Evolutionary conservation across 2,888 invertebrate genomes (phyloP).

Genomic region (Heteropelma amictum): DNA sequence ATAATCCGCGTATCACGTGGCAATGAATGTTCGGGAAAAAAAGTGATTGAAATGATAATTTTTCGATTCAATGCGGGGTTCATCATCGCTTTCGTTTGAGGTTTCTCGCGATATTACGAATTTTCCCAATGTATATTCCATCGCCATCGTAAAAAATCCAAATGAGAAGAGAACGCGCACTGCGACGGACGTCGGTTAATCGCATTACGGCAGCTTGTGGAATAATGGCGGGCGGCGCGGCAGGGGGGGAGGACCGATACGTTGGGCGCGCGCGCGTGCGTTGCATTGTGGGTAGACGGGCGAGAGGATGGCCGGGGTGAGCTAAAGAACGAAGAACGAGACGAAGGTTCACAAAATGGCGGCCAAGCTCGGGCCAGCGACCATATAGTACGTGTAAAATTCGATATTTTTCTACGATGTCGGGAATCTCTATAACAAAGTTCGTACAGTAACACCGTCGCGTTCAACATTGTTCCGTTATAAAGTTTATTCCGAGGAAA

Average conservation of each 20-base stretch:
- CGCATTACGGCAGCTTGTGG: constrained; percentile 33
- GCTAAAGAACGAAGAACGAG: constrained; percentile 64
- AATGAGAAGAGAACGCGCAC: constrained; percentile 20
- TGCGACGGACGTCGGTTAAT: constrained; percentile 43
- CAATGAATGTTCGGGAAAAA: neutral
- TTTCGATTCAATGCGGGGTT: neutral
- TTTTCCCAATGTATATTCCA: neutral
- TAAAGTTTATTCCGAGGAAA: constrained; percentile 56
- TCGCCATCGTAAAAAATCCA: neutral
- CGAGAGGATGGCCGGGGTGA: constrained; percentile 57
- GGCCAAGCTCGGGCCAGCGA: constrained; percentile 72
- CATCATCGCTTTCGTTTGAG: neutral
- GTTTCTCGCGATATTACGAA: constrained; percentile 3
- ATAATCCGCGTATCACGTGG: neutral
- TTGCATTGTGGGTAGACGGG: constrained; percentile 69
- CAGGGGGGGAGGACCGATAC: constrained; percentile 6
- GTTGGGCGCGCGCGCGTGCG: constrained; percentile 61
- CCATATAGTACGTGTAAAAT: constrained; percentile 75
- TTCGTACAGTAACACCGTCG: constrained; percentile 63
- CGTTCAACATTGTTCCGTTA: constrained; percentile 54
- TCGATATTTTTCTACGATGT: constrained; percentile 72
- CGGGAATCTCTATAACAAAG: constrained; percentile 61
- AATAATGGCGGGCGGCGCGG: neutral
- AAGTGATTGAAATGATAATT: neutral
- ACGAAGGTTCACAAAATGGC: constrained; percentile 76